Evolutionary conservation across 2,113 vertebrate species (phyloP).

Genomic region (Eolophus roseicapilla): DNA sequence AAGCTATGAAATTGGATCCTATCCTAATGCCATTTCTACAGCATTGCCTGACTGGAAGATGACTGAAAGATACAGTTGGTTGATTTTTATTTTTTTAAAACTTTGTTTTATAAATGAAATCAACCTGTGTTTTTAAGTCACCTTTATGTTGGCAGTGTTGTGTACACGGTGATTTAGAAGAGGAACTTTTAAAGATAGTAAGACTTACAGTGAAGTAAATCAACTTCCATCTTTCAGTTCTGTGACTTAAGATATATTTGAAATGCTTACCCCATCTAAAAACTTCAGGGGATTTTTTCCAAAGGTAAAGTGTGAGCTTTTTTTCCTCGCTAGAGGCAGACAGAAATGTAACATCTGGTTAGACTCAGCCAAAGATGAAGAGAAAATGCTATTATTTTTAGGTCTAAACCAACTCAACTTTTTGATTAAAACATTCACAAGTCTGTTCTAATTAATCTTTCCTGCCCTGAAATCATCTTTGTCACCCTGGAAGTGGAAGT

Average conservation of each 20-base stretch:
- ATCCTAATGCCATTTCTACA: not conserved
- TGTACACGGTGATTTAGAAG: not conserved
- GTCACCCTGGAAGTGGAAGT: not conserved
- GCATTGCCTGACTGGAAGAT: not conserved
- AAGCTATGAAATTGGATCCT: not conserved
- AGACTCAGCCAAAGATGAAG: not conserved
- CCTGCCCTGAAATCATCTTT: not conserved
- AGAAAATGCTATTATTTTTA: not conserved
- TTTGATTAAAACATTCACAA: not conserved
- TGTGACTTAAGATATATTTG: not conserved
- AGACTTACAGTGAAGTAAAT: not conserved
- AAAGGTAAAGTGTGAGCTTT: not conserved
- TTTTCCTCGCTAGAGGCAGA: not conserved
- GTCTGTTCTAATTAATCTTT: not conserved
- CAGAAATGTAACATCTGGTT: not conserved
- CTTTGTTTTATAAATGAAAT: not conserved
- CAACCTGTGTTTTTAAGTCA: not conserved
- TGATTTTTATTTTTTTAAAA: not conserved
- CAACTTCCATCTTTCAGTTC: not conserved
- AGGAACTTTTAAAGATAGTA: not conserved
- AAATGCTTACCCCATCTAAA: not conserved
- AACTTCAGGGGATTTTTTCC: not conserved
- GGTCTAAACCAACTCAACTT: not conserved
- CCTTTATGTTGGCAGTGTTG: not conserved
- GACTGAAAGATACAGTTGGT: not conserved